A percentile compares a stretch with the other conserved stretches of the same genome.
These are phyloP conservation scores for Caenorhabditis drosophilae DNA, from an alignment of 2,888 invertebrate species.

Conservation along the genomic window DNA sequence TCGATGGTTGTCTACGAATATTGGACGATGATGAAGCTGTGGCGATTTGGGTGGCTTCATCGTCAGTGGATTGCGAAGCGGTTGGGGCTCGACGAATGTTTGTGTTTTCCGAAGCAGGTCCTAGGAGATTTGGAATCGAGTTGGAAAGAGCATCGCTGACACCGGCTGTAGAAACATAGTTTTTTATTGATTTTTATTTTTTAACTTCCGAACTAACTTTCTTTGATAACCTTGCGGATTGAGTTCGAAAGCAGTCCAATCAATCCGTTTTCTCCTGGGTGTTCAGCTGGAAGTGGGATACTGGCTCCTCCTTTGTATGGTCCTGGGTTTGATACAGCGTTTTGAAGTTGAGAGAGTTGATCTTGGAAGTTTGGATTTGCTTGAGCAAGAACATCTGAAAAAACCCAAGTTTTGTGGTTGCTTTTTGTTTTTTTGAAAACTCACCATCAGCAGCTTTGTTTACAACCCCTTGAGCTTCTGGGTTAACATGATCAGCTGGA, in stretches of 20 bases:
- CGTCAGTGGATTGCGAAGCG: conserved; percentile 20
- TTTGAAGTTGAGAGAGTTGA: conserved; percentile 57
- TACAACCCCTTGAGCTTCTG: conserved; percentile 52
- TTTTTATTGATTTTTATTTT: not conserved
- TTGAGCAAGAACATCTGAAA: conserved; percentile 62
- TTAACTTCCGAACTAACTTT: conserved; percentile 51
- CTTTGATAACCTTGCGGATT: conserved; percentile 67
- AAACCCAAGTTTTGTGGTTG: not conserved
- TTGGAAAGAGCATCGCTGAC: conserved; percentile 68
- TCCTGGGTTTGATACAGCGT: conserved; percentile 55
- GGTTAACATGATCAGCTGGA: conserved; percentile 53
- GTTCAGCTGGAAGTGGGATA: conserved; percentile 64
- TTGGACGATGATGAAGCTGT: conserved; percentile 33
- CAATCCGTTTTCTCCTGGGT: conserved; percentile 68
- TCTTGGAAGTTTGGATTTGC: conserved; percentile 67
- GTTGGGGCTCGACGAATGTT: conserved; percentile 23
- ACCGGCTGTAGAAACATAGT: conserved; percentile 55
- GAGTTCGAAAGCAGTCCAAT: conserved; percentile 67
- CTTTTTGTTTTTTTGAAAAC: not conserved
- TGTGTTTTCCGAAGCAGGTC: conserved; percentile 35
- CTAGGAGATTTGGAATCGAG: conserved; percentile 63
- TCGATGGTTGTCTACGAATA: conserved; percentile 65
- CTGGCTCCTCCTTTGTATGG: conserved; percentile 57
- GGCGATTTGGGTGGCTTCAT: conserved; percentile 36
- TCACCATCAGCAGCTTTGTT: conserved; percentile 27